Percentiles rank a stretch among this genome's conserved stretches.
phyloP scores from a whole-genome alignment of 1,140 invertebrate genomes.

The Heliothis subflexa region DNA sequence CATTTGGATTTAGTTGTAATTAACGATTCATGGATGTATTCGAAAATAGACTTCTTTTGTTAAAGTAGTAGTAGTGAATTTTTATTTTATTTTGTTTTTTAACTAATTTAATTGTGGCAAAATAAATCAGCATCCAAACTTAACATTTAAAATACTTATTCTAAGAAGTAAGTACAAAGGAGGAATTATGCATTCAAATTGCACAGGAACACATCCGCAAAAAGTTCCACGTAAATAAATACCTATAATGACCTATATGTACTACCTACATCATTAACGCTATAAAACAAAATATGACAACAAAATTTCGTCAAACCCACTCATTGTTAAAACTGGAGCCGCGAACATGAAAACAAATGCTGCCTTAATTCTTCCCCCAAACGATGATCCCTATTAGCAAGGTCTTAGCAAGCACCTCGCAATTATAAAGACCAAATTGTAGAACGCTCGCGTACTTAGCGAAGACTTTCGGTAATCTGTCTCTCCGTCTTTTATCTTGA shows the following conservation, averaged over 20 bases:
- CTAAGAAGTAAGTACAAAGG: too few species aligned
- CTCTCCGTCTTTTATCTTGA: constrained; percentile 65
- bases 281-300: constrained; percentile 14
- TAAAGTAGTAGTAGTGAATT: too few species aligned
- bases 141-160: too few species aligned
- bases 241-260: too few species aligned
- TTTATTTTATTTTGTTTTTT: too few species aligned
- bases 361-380: constrained; percentile 71
- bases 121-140: background rate
- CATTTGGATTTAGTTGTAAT: background rate
- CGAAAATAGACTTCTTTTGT: too few species aligned
- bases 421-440: constrained; percentile 82
- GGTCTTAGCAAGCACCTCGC: constrained; percentile 81
- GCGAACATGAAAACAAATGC: constrained; percentile 82
- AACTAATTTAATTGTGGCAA: background rate
- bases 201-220: too few species aligned
- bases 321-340: constrained; percentile 46
- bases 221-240: background rate
- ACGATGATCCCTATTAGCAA: constrained; percentile 83
- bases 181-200: too few species aligned
- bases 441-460: constrained; percentile 68
- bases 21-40: background rate
- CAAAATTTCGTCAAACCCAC: background rate
- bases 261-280: constrained; percentile 4
- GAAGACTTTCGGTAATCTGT: constrained; percentile 79